Conservation (phyloP, 2,888 invertebrate genomes). For the Lepetodrilus schrolli region DNA sequence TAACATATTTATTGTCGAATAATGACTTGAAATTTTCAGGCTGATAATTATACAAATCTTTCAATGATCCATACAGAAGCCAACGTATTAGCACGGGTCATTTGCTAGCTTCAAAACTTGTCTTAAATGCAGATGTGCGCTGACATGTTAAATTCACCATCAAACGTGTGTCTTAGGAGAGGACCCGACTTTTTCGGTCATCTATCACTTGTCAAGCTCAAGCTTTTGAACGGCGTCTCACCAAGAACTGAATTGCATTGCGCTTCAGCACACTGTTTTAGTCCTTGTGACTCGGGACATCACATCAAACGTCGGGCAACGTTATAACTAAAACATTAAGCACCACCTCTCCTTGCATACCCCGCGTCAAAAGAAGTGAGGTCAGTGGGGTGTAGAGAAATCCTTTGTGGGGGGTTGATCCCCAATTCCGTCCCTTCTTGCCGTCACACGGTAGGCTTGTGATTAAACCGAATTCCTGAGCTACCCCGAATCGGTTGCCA, state of each 20-base stretch:
- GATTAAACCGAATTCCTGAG: constrained; percentile 10
- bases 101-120: background rate
- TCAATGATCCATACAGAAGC: background rate
- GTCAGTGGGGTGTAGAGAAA: background rate
- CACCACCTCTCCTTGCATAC: background rate
- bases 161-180: background rate
- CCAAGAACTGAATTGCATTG: background rate
- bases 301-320: constrained; percentile 2
- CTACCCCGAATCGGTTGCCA: constrained; percentile 11
- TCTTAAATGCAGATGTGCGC: background rate
- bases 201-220: constrained; percentile 12
- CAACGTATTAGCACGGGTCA: background rate
- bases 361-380: background rate
- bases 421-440: background rate
- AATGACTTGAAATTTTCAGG: too few species aligned
- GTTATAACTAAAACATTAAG: background rate
- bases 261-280: background rate
- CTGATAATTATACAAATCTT: background rate
- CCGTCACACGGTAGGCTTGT: constrained; percentile 2
- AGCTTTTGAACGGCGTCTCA: background rate
- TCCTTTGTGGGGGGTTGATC: background rate
- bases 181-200: background rate
- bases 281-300: background rate
- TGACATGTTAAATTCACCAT: constrained; percentile 18
- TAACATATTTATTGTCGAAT: too few species aligned